phyloP scores from a whole-genome alignment of 1,140 invertebrate genomes.

The Coptotermes formosanus region DNA sequence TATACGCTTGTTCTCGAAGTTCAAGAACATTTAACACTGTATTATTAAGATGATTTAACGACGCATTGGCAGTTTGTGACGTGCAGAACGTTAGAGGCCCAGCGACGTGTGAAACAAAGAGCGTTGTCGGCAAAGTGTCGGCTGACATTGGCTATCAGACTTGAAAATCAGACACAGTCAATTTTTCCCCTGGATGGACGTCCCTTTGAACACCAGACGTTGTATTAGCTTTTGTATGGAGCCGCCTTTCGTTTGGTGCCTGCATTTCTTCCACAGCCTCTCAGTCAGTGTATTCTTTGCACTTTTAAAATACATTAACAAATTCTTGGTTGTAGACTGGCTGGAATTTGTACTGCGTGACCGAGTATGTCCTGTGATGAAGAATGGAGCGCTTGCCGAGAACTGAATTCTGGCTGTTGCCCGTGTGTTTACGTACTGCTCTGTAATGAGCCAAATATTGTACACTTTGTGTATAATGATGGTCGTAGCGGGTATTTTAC shows the following conservation, averaged over 20 bases:
- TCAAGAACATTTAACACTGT: no score
- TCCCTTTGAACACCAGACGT: not conserved
- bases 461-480: no score
- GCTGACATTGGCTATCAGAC: not conserved
- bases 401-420: no score
- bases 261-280: not conserved
- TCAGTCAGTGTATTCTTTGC: not conserved
- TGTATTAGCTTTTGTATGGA: not conserved
- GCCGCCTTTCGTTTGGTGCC: not conserved
- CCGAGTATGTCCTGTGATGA: no score
- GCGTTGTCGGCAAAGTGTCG: not conserved
- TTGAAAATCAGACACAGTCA: not conserved
- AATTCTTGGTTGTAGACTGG: no score
- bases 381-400: no score
- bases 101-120: not conserved
- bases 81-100: not conserved
- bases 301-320: no score
- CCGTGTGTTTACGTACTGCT: no score
- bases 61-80: not conserved
- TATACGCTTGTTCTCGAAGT: no score
- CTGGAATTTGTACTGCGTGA: no score
- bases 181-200: conserved; percentile 8
- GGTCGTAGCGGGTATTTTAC: no score
- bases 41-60: not conserved
- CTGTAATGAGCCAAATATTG: no score